Percentiles rank a stretch among this genome's conserved stretches.
These are phyloP conservation scores for Ruditapes philippinarum DNA, from an alignment of 1,140 invertebrate species.

Conservation along the genomic window DNA sequence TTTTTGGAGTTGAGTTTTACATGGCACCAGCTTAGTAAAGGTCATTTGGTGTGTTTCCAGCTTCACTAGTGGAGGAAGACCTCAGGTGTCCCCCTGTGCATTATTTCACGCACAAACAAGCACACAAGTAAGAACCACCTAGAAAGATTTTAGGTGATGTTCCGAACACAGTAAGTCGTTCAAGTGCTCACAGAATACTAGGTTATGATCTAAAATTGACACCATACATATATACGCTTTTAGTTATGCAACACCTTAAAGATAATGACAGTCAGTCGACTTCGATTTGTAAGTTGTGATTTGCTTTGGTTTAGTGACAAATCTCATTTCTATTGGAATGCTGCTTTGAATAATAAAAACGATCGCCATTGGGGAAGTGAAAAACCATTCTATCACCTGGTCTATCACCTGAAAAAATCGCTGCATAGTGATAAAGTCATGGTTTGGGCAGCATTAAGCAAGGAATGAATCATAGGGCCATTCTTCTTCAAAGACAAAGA, in stretches of 20 bases:
- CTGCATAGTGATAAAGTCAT: neutral
- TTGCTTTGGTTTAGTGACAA: neutral
- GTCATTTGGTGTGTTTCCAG: neutral
- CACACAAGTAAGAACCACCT: no score
- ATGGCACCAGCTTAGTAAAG: neutral
- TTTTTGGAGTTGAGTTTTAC: neutral
- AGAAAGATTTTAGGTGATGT: neutral
- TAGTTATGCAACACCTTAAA: slow-evolving; percentile 17
- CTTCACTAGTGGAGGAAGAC: neutral
- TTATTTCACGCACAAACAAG: no score
- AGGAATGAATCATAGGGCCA: neutral
- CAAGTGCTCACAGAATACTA: neutral
- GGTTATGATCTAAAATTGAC: neutral
- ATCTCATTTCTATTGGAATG: neutral
- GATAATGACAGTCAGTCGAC: neutral
- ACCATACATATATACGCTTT: neutral
- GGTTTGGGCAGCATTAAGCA: neutral
- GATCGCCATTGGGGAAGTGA: neutral
- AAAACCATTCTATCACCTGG: no score
- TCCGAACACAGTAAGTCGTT: neutral
- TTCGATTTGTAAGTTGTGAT: slow-evolving; percentile 8
- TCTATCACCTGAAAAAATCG: neutral
- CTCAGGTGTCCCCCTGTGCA: no score
- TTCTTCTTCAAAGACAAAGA: slow-evolving; percentile 14
- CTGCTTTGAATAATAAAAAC: neutral